Conservation (phyloP, 2,888 invertebrate genomes). For the Drosophila meridionalis region DNA sequence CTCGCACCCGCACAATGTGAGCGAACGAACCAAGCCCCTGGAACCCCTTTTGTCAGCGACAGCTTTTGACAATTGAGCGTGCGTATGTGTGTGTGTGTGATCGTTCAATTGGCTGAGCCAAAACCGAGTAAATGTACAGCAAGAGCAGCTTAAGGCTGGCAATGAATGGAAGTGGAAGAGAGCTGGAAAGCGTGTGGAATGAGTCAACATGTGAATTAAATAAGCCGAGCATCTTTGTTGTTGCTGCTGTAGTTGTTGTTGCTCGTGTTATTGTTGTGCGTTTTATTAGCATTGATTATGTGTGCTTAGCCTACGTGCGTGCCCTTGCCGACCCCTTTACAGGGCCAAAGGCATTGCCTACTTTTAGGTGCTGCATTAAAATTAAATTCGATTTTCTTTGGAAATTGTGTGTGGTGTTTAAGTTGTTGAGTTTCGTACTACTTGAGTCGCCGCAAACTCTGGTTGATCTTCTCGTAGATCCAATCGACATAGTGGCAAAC, state of each 20-base stretch:
- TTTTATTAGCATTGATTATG: slow-evolving; percentile 78
- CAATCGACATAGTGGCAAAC: slow-evolving; percentile 88
- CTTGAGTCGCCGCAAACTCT: slow-evolving; percentile 57
- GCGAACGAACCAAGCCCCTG: slow-evolving; percentile 14
- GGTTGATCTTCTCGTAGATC: slow-evolving; percentile 87
- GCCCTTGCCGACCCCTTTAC: neutral
- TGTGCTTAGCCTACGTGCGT: slow-evolving; percentile 40
- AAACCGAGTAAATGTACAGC: slow-evolving; percentile 23
- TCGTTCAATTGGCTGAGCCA: slow-evolving; percentile 50
- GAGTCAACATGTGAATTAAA: slow-evolving; percentile 72
- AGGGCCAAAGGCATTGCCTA: slow-evolving; percentile 18
- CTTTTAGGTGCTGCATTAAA: slow-evolving; percentile 19
- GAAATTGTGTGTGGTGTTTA: neutral
- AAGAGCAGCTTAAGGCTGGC: slow-evolving; percentile 1
- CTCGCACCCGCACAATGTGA: slow-evolving; percentile 66
- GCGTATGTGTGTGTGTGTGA: slow-evolving; percentile 14
- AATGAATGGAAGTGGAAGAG: neutral
- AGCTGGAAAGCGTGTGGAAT: slow-evolving; percentile 17
- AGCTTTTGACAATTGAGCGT: slow-evolving; percentile 60
- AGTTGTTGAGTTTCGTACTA: neutral
- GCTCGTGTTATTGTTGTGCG: slow-evolving; percentile 38
- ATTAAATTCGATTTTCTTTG: neutral
- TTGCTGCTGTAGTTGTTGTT: slow-evolving; percentile 19
- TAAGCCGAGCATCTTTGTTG: slow-evolving; percentile 37
- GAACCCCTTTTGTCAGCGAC: slow-evolving; percentile 13